Evolutionary conservation across 1,140 invertebrate genomes (phyloP), one percentile per base, ranked within the genome.

Genomic region (Lepidotrigona ventralis): DNA sequence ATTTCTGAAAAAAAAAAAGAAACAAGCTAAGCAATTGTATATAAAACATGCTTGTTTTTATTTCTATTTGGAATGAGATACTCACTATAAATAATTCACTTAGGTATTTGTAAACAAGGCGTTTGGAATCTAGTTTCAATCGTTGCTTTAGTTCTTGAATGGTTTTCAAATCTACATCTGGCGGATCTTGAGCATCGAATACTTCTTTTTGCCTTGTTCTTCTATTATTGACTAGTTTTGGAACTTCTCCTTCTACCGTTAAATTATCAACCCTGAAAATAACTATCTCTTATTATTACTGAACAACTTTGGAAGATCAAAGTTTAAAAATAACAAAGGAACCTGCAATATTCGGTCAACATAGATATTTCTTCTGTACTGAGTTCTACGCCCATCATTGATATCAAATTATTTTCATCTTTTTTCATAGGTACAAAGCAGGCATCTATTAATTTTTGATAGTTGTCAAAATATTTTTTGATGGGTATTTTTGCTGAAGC

Each of bases 281-380:
- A 63, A 58, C n/a, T 58, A 19, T 58, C n/a, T 19, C 39, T 46
- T 17, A 80, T 51, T 33, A 70, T 68, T 46, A 72, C 12, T 17
- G 58, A 64, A 56, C 17, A 19, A 70, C 63, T n/a, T 51, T 51
- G 51, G 54, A 23, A 70, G 15, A 8, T n/a, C 21, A 66, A 58
- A 21, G 56, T 39, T 70, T 53, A 74, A 4, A 69, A 70, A 46
- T 58, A 11, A 53, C 33, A 54, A 58, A 17, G 39, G 11, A 19
- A 90, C 89, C 86, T 90, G 79, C 91, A 92, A 72, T 91, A 91
- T 29, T 87, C 75, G 14, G 64, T 68, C 17, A 92, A 64, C 68
- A 91, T 74, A 15, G 74, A 39, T 19, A 73, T 85, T 54, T 89
- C 86, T n/a, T 90, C 86, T 15, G 90, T 64, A 21, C 69, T 66